Conservation (phyloP, 92 coral and sea anemone species). For the Epizoanthus scotinus region DNA sequence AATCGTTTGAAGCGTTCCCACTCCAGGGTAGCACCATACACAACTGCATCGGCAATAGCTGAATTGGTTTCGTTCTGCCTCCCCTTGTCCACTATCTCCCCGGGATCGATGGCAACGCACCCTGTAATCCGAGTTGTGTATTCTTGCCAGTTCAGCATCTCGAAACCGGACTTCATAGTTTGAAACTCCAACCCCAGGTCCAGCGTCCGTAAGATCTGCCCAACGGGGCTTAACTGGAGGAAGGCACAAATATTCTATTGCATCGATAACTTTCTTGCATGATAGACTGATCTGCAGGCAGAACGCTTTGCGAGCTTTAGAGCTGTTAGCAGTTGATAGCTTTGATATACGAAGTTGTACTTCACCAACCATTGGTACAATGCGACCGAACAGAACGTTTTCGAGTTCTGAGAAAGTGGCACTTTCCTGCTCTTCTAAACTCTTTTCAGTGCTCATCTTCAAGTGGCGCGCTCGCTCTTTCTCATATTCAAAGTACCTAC, state of each 20-base stretch:
- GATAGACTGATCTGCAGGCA: conserved; percentile 14
- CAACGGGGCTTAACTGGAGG: conserved; percentile 42
- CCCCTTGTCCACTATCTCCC: conserved; percentile 45
- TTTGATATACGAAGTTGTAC: conserved; percentile 23
- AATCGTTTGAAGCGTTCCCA: conserved; percentile 12
- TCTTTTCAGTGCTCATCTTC: conserved; percentile 32
- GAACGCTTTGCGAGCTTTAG: conserved; percentile 30
- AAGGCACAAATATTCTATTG: conserved; percentile 5
- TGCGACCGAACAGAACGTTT: conserved; percentile 34
- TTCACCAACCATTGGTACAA: conserved; percentile 31
- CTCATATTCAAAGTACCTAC: conserved; percentile 23
- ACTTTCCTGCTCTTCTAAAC: conserved; percentile 17
- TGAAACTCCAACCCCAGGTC: conserved; percentile 38
- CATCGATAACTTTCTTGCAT: conserved; percentile 6
- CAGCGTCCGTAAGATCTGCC: conserved; percentile 41
- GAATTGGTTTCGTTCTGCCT: conserved; percentile 48
- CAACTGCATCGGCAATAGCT: conserved; percentile 45
- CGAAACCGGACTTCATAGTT: conserved; percentile 43
- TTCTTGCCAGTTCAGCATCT: conserved; percentile 46
- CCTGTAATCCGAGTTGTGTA: conserved; percentile 37
- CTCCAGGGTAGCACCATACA: conserved; percentile 24
- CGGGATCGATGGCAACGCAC: conserved; percentile 36
- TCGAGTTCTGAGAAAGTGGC: conserved; percentile 40
- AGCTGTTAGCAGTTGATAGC: conserved; percentile 11
- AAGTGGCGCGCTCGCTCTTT: conserved; percentile 41